These are phyloP conservation scores for Atta texana DNA, from an alignment of 1,140 invertebrate species.

Conservation along the genomic window DNA sequence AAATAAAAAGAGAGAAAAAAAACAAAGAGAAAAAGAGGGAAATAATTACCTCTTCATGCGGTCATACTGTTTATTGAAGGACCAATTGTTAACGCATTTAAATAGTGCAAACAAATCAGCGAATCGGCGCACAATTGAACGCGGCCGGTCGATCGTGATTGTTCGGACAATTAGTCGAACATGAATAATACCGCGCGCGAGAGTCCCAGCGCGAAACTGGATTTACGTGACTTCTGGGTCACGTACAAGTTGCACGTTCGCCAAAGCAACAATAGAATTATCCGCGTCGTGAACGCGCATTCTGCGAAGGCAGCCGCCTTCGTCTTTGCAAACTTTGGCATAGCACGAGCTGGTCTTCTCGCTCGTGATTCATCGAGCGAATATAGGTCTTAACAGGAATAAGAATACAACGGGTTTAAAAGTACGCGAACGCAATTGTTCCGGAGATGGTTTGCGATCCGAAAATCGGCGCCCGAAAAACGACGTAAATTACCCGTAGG, in stretches of 20 bases:
- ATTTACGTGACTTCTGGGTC: constrained; percentile 65
- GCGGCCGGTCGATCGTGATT: constrained; percentile 35
- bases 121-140: constrained; percentile 35
- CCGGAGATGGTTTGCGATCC: constrained; percentile 1
- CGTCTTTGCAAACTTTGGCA: constrained; percentile 32
- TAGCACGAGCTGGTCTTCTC: constrained; percentile 14
- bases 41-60: constrained; percentile 53
- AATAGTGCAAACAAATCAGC: constrained; percentile 44
- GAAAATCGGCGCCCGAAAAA: constrained; percentile 28
- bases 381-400: constrained; percentile 42
- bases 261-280: constrained; percentile 65
- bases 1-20: not conserved
- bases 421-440: constrained; percentile 15
- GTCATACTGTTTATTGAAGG: constrained; percentile 12
- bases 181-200: constrained; percentile 27
- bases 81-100: constrained; percentile 25
- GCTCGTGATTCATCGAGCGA: constrained; percentile 30
- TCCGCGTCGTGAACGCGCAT: constrained; percentile 36
- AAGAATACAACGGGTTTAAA: constrained; percentile 5
- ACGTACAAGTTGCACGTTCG: constrained; percentile 64
- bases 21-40: no score
- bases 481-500: constrained; percentile 36
- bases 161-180: constrained; percentile 55
- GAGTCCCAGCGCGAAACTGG: constrained; percentile 35
- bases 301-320: constrained; percentile 3